phyloP scores from a whole-genome alignment of 2,797 vertebrate species.

The Crocidura indochinensis region DNA sequence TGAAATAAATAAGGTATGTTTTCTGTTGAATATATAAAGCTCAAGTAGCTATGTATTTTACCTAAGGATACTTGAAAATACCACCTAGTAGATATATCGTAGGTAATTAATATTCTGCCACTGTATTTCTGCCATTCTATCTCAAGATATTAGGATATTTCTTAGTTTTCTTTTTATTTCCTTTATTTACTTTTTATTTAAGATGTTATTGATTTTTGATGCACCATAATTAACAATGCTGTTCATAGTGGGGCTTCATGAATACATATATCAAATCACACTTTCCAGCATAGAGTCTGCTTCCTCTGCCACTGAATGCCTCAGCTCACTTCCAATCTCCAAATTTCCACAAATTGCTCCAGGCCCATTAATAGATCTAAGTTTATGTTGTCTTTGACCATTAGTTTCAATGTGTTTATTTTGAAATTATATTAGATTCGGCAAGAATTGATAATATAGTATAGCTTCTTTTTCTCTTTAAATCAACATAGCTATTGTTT shows the following conservation, averaged over 20 bases:
- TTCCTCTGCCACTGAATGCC: too few relatives aligned
- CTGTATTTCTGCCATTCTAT: constrained; percentile 56
- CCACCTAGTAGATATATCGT: constrained; percentile 44
- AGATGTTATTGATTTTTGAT: too few relatives aligned
- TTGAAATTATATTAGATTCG: not conserved
- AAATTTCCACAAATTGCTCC: too few relatives aligned
- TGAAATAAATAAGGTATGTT: constrained; percentile 51
- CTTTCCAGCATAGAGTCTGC: too few relatives aligned
- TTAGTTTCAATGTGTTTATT: not conserved
- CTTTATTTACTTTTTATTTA: not conserved
- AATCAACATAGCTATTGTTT: too few relatives aligned
- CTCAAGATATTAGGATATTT: constrained; percentile 47
- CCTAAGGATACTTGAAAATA: constrained; percentile 73
- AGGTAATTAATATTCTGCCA: constrained; percentile 63
- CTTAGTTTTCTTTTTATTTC: constrained; percentile 34
- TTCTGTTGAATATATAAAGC: constrained; percentile 50
- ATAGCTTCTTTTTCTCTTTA: not conserved
- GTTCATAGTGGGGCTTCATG: too few relatives aligned
- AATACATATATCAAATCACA: too few relatives aligned
- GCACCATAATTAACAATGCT: too few relatives aligned
- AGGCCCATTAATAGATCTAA: too few relatives aligned
- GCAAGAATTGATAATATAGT: not conserved
- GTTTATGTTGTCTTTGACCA: too few relatives aligned
- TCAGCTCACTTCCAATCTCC: too few relatives aligned
- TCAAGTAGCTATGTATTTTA: constrained; percentile 49